A percentile compares a stretch with the other conserved stretches of the same genome.
Evolutionary conservation across 1,140 invertebrate genomes (phyloP).

Genomic region (Aphis gossypii): DNA sequence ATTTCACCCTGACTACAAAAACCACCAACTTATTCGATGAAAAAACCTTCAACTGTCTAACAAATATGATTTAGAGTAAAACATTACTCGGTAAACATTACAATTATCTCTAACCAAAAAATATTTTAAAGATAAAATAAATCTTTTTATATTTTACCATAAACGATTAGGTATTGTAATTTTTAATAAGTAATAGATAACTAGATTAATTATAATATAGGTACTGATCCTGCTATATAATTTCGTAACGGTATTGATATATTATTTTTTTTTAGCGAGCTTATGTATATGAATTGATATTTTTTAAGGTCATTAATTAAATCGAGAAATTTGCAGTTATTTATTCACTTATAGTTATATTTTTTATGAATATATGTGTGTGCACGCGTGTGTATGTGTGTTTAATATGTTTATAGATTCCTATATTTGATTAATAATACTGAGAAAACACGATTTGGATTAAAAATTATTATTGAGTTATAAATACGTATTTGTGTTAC

Average conservation of each 20-base stretch:
- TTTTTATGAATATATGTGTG: too few species aligned
- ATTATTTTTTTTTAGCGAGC: neutral
- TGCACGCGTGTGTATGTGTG: neutral
- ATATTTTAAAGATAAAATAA: neutral
- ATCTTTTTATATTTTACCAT: neutral
- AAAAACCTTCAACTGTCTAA: constrained; percentile 37
- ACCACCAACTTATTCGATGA: neutral
- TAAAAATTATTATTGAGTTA: neutral
- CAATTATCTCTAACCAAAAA: constrained; percentile 23
- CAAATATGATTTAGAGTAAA: constrained; percentile 30
- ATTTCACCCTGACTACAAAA: constrained; percentile 33
- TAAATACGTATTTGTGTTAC: neutral
- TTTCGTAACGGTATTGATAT: neutral
- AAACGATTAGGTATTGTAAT: neutral
- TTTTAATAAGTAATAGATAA: neutral
- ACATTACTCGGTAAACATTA: neutral
- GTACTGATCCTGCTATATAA: neutral
- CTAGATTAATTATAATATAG: neutral
- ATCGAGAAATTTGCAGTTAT: neutral
- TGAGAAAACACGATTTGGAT: neutral
- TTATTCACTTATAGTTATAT: neutral
- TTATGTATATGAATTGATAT: neutral
- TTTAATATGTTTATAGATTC: neutral
- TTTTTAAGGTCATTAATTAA: constrained; percentile 23
- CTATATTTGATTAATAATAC: neutral